A percentile compares a stretch with the other conserved stretches of the same genome.
These are phyloP conservation scores for Mya arenaria DNA, from an alignment of 1,140 invertebrate genomes.

Conservation along the genomic window DNA sequence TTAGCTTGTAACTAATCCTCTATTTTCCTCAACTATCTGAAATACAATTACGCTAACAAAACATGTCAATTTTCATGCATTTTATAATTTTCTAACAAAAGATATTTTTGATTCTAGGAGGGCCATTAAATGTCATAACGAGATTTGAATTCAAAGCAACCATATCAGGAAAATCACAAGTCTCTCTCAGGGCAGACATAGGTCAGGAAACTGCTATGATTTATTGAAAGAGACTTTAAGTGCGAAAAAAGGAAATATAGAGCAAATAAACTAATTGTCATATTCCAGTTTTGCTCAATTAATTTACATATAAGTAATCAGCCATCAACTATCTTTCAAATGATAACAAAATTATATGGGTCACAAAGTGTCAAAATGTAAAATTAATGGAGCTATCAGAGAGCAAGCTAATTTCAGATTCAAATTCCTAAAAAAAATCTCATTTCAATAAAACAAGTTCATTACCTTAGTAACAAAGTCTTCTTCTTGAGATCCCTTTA, in stretches of 20 bases:
- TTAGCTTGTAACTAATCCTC: no score
- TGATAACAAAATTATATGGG: not conserved
- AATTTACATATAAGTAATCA: no score
- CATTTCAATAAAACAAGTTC: not conserved
- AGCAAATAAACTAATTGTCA: not conserved
- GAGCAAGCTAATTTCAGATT: not conserved
- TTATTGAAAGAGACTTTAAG: not conserved
- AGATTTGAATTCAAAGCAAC: no score
- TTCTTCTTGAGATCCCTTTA: constrained; percentile 27
- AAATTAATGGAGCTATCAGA: no score
- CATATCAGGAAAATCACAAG: not conserved
- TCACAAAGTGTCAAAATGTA: not conserved
- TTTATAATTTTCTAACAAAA: no score
- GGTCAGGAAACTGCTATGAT: not conserved
- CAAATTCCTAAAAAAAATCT: not conserved
- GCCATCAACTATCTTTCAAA: not conserved
- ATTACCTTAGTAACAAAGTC: constrained; percentile 34
- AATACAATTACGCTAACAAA: no score
- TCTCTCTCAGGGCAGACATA: not conserved
- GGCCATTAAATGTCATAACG: no score
- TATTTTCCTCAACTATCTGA: no score
- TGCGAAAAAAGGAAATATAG: not conserved
- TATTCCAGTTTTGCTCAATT: no score
- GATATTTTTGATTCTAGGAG: no score
- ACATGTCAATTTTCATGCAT: no score